Percentiles rank a stretch among this genome's conserved stretches.
Evolutionary conservation across 2,888 invertebrate genomes (phyloP).

Genomic region (Sphaerophoria taeniata): DNA sequence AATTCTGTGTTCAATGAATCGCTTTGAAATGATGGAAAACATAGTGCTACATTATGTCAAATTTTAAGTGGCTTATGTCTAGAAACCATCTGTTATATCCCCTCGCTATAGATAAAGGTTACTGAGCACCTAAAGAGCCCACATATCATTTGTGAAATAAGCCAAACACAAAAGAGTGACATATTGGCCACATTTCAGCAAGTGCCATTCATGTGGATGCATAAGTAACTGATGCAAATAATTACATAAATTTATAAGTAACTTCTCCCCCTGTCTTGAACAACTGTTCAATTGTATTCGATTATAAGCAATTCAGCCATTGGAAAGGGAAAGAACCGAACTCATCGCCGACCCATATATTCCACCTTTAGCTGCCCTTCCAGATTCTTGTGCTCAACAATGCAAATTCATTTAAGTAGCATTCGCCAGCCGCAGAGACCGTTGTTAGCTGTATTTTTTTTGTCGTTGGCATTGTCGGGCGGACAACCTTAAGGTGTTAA

Average conservation of each 20-base stretch:
- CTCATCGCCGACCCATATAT: background rate
- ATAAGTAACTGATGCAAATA: slow-evolving; percentile 50
- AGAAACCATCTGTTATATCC: background rate
- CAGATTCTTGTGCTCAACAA: background rate
- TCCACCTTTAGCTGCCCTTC: background rate
- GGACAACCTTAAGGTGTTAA: slow-evolving; percentile 38
- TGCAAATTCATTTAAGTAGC: slow-evolving; percentile 6
- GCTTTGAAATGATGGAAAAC: background rate
- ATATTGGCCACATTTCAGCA: slow-evolving; percentile 23
- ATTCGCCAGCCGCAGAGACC: background rate
- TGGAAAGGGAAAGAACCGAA: background rate
- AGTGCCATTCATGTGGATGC: slow-evolving; percentile 22
- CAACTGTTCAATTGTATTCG: slow-evolving; percentile 23
- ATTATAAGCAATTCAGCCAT: no score
- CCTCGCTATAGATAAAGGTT: background rate
- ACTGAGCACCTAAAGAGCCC: background rate
- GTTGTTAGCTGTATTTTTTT: no score
- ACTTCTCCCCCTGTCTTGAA: background rate
- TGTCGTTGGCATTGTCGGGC: background rate
- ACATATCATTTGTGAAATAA: slow-evolving; percentile 18
- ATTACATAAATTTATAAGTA: slow-evolving; percentile 55
- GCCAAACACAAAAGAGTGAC: slow-evolving; percentile 3
- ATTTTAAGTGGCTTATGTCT: background rate
- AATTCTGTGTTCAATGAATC: background rate
- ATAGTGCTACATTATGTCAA: background rate